Base-by-base conservation (phyloP, 2,888 invertebrate species). In the Clistopyga incitator region DNA sequence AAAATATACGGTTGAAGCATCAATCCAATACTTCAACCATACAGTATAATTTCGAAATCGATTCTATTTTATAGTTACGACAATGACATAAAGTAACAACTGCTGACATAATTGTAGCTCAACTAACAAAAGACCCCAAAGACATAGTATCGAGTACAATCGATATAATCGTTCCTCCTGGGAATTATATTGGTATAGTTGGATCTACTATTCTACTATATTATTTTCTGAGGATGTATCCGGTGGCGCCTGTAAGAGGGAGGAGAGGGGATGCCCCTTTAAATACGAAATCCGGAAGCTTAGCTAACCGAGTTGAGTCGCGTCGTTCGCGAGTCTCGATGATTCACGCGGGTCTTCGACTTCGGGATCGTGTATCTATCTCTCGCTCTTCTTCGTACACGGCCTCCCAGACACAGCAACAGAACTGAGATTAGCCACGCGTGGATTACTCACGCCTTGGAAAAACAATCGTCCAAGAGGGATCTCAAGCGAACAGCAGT, bases 301-400 rank as follows among this genome's bases (percentile, higher is more conserved):
- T 61, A 38, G 59, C 70, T 50, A 45, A 23, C 29, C 65, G 54
- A 29, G 59, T 50, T 71, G 50, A 59, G 52, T 59, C 54, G 70
- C 64, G 59, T 56, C 18, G 68, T 52, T 29, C 29, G 20, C 50
- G 65, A 42, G 34, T 75, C 78, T 68, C 76, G 72, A 81, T 85
- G 87, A 86, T 84, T 87, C 85, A 85, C 76, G 70, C 71, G 70
- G 72, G 72, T 84, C 80, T 77, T 80, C 80, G 77, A 78, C 77
- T 80, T 80, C 52, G 56, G 76, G 81, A 82, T 85, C 85, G 85
- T 84, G 82, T 75, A 59, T 52, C 52, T 52, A 34, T 78, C 68
- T 25, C 52, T 68, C 68, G 68, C 11, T 68, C 61, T 77, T 67
- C 59, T 52, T n/a, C 71, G 59, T 59, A 59, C 56, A 67, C 38